Conservation (phyloP, 2,113 vertebrate genomes). For the Oreocharis arfaki region DNA sequence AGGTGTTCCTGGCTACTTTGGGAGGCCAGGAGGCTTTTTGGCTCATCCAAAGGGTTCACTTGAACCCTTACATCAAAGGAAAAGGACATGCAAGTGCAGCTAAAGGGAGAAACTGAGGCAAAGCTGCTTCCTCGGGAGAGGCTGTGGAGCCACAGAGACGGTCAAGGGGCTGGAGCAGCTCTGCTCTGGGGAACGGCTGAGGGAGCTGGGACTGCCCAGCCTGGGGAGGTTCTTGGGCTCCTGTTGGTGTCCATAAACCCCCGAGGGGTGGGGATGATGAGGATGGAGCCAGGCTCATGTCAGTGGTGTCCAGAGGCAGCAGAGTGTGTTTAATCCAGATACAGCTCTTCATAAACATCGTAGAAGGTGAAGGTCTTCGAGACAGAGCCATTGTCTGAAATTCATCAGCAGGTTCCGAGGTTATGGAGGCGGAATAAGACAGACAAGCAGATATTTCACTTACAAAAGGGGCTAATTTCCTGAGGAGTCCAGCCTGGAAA, state of each 20-base stretch:
- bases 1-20: neutral
- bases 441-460: neutral
- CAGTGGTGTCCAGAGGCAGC: neutral
- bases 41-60: neutral
- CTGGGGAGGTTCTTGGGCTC: neutral
- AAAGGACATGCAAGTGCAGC: neutral
- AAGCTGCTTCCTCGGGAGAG: neutral
- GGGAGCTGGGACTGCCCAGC: neutral
- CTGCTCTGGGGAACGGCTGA: neutral
- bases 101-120: neutral
- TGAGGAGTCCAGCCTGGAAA: neutral
- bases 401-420: neutral
- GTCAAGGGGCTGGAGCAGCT: neutral
- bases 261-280: too few species aligned
- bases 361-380: neutral
- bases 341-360: neutral
- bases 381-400: neutral
- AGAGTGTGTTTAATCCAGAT: neutral
- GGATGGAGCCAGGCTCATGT: fast-evolving
- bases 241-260: neutral
- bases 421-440: neutral
- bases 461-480: neutral
- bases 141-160: too few species aligned
- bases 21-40: neutral
- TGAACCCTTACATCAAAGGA: neutral